Evolutionary conservation across 2,113 vertebrate species (phyloP).

Genomic region (Marmota flaviventris): DNA sequence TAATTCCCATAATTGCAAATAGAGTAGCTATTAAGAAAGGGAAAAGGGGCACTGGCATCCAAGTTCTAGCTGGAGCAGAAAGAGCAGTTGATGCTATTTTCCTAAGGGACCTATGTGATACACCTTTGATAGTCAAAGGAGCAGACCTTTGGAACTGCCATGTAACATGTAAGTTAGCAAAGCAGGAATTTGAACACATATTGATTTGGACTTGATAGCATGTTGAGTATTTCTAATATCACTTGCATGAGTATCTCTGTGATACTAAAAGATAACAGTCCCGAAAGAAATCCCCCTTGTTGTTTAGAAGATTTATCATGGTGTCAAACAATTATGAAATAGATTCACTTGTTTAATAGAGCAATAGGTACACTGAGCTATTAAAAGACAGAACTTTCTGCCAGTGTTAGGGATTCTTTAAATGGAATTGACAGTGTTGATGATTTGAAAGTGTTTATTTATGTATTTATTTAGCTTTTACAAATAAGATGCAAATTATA

Average conservation of each 20-base stretch:
- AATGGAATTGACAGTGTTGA: constrained; percentile 11
- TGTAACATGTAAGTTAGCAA: neutral
- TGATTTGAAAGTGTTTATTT: constrained; percentile 29
- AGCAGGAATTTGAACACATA: neutral
- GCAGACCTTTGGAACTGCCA: neutral
- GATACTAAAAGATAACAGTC: neutral
- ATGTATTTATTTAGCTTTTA: neutral
- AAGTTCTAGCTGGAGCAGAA: neutral
- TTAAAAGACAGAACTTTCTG: neutral
- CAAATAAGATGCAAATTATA: constrained; percentile 46
- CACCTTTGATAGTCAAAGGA: neutral
- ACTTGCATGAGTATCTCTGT: neutral
- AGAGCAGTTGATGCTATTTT: neutral
- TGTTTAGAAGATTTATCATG: constrained; percentile 17
- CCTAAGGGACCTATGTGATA: neutral
- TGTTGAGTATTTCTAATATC: neutral
- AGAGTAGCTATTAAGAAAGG: neutral
- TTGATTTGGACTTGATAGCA: neutral
- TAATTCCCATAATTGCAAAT: neutral
- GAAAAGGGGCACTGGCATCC: neutral
- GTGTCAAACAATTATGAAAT: neutral
- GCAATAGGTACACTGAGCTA: neutral
- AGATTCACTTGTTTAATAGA: constrained; percentile 5
- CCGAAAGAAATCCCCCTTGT: neutral
- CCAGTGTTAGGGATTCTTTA: neutral